Conservation (phyloP, 2,113 vertebrate genomes). For the Onychostoma macrolepis region DNA sequence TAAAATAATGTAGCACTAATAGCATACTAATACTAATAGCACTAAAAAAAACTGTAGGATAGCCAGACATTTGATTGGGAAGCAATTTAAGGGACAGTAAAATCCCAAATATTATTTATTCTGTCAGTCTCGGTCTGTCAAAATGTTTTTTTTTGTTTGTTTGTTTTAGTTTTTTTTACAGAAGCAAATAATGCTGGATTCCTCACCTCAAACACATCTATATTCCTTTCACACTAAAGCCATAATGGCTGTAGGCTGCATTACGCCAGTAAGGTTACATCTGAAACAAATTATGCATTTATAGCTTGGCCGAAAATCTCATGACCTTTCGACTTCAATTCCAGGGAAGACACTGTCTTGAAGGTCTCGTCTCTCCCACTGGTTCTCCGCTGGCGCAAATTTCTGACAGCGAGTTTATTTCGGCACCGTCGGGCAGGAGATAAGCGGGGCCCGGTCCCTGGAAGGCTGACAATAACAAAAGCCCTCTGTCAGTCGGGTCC, state of each 20-base stretch:
- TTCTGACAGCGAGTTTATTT: constrained; percentile 54
- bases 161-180: background rate
- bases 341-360: constrained; percentile 17
- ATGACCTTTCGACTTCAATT: constrained; percentile 37
- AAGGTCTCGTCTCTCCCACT: constrained; percentile 33
- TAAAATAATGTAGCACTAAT: background rate
- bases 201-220: background rate
- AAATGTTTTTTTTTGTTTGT: too few relatives aligned
- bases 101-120: background rate
- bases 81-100: background rate
- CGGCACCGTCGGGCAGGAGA: constrained; percentile 48
- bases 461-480: constrained; percentile 60
- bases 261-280: constrained; percentile 4
- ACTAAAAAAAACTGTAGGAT: background rate
- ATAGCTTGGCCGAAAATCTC: background rate
- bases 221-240: background rate
- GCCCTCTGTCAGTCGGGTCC: constrained; percentile 53
- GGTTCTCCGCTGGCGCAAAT: constrained; percentile 26
- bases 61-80: background rate
- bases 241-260: background rate
- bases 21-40: background rate
- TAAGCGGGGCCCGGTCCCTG: constrained; percentile 49
- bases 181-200: background rate
- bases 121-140: background rate
- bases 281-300: constrained; percentile 26